Evolutionary conservation across 2,797 vertebrate genomes (phyloP), one percentile per base, ranked within the genome.

Genomic region (Sebastes minor): DNA sequence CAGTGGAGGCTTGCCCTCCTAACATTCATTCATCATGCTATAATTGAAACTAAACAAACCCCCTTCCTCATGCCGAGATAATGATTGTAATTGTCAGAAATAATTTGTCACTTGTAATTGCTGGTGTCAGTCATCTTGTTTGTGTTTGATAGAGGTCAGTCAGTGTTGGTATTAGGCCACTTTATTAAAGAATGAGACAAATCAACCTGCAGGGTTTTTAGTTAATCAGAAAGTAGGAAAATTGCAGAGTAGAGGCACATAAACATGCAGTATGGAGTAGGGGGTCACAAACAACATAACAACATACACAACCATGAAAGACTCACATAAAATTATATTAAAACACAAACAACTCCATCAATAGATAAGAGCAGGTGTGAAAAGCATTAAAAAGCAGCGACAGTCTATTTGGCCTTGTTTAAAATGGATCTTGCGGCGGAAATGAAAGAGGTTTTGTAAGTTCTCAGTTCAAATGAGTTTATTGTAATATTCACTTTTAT

Each of bases 81-180:
- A 71, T 82, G 55, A 85, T 82, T 78, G 71, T 74, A 80, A 68
- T 71, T 77, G 90, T 89, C 89, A 85, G 70, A 81, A 86, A 82
- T 62, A 27, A 65, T 91, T 82, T 77, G 78, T 91, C 86, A 85
- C 53, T 20, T 60, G 33, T 27, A 67, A 78, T 76, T 42, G 62
- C 27, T 9, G 56, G 16, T 74, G 77, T 71, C 88, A 55, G 61
- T 81, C 85, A 74, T 80, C 27, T 42, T 8, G 12, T 49, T 4
- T 67, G 57, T 8, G 46, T 71, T 32, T 33, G 42, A 66, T 33
- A n/a, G 74, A 69, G 85, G 73, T 79, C 80, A 80, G 57, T 67
- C 5, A 1, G 33, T 38, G 70, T 55, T 42, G 52, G 53, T 25
- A n/a, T 65, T 11, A 5, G 25, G 8, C 4, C 27, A n/a, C 23